Evolutionary conservation across 1,140 invertebrate genomes (phyloP).

Genomic region (Diabrotica undecimpunctata): DNA sequence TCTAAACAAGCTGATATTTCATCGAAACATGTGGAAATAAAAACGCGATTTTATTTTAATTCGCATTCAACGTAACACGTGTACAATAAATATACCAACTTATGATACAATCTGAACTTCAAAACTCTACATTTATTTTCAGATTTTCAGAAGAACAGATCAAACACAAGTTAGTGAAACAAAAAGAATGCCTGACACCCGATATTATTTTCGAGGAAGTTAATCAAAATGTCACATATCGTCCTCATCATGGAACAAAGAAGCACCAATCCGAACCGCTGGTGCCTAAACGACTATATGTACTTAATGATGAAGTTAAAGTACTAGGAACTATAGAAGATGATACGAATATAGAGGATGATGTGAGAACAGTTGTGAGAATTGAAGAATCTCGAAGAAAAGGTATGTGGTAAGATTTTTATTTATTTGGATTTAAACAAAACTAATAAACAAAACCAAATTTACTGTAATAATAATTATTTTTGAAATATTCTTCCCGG

Average conservation of each 20-base stretch:
- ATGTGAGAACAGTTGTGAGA: conserved; percentile 49
- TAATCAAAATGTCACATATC: conserved; percentile 38
- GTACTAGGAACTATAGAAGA: conserved; percentile 48
- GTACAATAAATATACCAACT: no score
- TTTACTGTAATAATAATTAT: no score
- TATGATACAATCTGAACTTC: no score
- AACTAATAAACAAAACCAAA: no score
- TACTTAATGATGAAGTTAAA: conserved; percentile 74
- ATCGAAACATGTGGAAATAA: no score
- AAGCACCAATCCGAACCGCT: conserved; percentile 54
- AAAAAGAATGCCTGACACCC: conserved; percentile 30
- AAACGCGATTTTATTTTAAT: no score
- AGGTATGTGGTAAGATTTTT: conserved; percentile 5
- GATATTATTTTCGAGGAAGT: conserved; percentile 34
- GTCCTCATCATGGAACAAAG: conserved; percentile 42
- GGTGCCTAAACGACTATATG: conserved; percentile 61
- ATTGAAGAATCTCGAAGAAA: conserved; percentile 54
- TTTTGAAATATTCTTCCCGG: no score
- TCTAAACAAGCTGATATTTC: no score
- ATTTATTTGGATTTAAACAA: no score
- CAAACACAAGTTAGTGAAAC: not conserved
- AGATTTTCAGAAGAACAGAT: no score
- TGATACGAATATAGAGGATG: not conserved
- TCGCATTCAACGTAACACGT: no score
- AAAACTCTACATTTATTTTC: no score